Percentiles rank a stretch among this genome's conserved stretches.
These are phyloP conservation scores for Micronisus gabar DNA, from an alignment of 2,113 vertebrate species.

Conservation along the genomic window DNA sequence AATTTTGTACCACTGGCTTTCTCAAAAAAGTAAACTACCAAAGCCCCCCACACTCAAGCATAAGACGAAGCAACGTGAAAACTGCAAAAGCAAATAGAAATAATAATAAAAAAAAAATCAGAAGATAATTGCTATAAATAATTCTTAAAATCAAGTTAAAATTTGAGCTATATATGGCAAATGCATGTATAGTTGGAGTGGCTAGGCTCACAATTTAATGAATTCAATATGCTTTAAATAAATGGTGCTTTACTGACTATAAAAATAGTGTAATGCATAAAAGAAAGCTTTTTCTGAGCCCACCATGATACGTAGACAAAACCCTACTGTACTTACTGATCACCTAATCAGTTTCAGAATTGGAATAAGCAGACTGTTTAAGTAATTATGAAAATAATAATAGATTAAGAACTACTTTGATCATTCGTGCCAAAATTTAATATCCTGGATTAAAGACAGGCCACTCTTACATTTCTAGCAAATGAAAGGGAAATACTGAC, in stretches of 20 bases:
- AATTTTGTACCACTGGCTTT: neutral
- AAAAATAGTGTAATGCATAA: neutral
- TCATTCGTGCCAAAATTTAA: neutral
- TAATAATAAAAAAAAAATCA: neutral
- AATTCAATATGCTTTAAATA: neutral
- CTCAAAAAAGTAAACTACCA: neutral
- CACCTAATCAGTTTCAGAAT: neutral
- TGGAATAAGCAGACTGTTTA: neutral
- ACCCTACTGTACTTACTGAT: neutral
- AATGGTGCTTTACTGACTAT: neutral
- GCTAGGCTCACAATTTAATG: neutral
- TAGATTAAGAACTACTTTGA: neutral
- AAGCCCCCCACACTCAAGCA: fast-evolving
- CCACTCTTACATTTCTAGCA: neutral
- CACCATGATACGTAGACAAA: neutral
- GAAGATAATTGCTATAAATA: neutral
- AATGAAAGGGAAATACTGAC: neutral
- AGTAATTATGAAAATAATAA: neutral
- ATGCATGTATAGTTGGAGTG: neutral
- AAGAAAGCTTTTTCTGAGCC: neutral
- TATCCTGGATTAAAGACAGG: neutral
- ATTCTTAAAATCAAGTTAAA: neutral
- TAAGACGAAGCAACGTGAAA: neutral
- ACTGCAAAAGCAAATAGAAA: neutral
- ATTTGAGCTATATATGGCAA: neutral